phyloP scores from a whole-genome alignment of 2,888 invertebrate species.

The Mimachlamys varia region DNA sequence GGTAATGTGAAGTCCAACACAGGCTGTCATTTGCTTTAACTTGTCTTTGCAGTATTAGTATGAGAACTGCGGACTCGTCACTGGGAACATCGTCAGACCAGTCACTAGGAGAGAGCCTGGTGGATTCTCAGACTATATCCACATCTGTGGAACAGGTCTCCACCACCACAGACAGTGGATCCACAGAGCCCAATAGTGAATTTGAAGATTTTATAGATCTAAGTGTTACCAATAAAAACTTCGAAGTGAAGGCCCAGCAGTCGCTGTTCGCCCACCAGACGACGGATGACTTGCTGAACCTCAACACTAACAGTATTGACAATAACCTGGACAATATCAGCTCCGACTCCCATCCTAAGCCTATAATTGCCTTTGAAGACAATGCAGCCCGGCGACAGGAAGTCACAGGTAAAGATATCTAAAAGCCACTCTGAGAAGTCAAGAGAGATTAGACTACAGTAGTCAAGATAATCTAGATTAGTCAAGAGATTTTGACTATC shows the following conservation, averaged over 20 bases:
- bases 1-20: background rate
- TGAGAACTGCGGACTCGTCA: constrained; percentile 63
- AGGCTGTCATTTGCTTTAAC: background rate
- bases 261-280: constrained; percentile 52
- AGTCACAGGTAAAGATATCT: constrained; percentile 67
- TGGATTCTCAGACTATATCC: constrained; percentile 57
- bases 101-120: constrained; percentile 60
- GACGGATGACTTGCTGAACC: constrained; percentile 67
- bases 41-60: constrained; percentile 67
- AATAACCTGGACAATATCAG: constrained; percentile 56
- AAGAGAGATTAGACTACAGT: background rate
- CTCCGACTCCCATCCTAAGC: constrained; percentile 62
- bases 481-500: too few relatives aligned
- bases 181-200: constrained; percentile 49
- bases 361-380: constrained; percentile 76
- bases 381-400: constrained; percentile 73
- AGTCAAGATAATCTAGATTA: too few relatives aligned
- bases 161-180: constrained; percentile 42
- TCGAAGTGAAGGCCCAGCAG: constrained; percentile 58
- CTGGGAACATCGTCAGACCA: constrained; percentile 59
- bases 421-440: background rate
- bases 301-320: constrained; percentile 70
- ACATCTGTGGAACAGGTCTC: constrained; percentile 53
- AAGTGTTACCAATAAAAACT: constrained; percentile 64
- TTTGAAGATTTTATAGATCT: constrained; percentile 76